Evolutionary conservation across 2,888 invertebrate genomes (phyloP).

Genomic region (Zhengitettix transpicula): DNA sequence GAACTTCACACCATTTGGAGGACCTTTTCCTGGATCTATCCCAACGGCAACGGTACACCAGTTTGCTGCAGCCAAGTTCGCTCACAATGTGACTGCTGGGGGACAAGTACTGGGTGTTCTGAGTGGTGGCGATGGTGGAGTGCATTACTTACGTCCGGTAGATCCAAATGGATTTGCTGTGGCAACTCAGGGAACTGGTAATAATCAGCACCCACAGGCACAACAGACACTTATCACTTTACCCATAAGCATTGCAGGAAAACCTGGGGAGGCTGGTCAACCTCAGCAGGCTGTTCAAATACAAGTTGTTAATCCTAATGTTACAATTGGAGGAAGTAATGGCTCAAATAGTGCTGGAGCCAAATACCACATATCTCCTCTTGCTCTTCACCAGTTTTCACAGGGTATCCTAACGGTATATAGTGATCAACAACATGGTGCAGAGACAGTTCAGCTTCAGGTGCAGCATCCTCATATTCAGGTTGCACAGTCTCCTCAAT

Average conservation of each 20-base stretch:
- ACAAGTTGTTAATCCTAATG: conserved; percentile 47
- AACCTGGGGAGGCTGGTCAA: conserved; percentile 50
- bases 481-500: conserved; percentile 2
- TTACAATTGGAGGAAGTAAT: conserved; percentile 4
- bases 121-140: conserved; percentile 50
- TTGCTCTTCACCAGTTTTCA: conserved; percentile 57
- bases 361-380: conserved; percentile 54
- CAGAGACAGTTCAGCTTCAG: conserved; percentile 21
- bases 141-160: conserved; percentile 54
- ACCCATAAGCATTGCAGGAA: conserved; percentile 61
- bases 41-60: conserved; percentile 42
- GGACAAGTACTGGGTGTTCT: conserved; percentile 49
- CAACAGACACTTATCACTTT: conserved; percentile 43
- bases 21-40: conserved; percentile 38
- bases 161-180: conserved; percentile 32
- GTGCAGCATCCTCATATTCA: conserved; percentile 6
- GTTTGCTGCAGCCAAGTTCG: conserved; percentile 45
- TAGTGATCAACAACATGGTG: conserved; percentile 36
- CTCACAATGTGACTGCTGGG: conserved; percentile 44
- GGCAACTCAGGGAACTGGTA: conserved; percentile 6
- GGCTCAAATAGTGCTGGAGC: conserved; percentile 32
- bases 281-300: conserved; percentile 56
- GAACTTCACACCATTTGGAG: conserved; percentile 57
- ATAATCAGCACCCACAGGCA: conserved; percentile 10
- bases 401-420: conserved; percentile 61